Evolutionary conservation across 2,113 vertebrate genomes (phyloP), one percentile per base, ranked within the genome.

Genomic region (Tachysurus fulvidraco): DNA sequence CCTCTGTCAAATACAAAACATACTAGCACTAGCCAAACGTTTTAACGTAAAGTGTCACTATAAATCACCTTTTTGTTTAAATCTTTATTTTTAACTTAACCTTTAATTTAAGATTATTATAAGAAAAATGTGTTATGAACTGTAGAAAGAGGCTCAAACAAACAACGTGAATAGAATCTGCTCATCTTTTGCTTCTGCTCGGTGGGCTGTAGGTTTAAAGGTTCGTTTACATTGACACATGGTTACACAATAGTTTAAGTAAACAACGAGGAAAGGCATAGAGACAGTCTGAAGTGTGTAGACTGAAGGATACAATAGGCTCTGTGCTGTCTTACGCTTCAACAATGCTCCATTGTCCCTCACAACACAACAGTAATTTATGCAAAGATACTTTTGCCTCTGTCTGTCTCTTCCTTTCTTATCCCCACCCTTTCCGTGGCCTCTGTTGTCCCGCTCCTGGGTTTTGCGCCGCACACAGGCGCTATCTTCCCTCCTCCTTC

Each of bases 271-370:
- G 59, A 74, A 69, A 81, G 28, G 62, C 74, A 54, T 59, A 74
- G 60, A 82, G 6, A 52, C 81, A 44, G 50, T 60, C 83, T 88
- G 55, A 84, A 88, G 80, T 80, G 21, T 83, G 79, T 60, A 55
- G 74, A 86, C 83, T 14, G 46, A 55, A n/a, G 41, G 28, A 87
- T 87, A 90, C 86, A 90, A 90, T 84, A 65, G 86, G 59, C 79
- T 85, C 79, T 89, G 79, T 78, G 82, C 83, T 59, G 83, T 87
- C 91, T 93, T 92, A 93, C 92, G 88, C 89, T 76, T 88, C 87
- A 89, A 95, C 94, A 95, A 95, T 93, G 91, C 91, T 81, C 92
- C 90, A 95, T 95, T 95, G 95, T 95, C 91, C 92, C 14, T 3
- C 52, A 41, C 71, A 93, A 86, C 85, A 86, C 86, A 94, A 91